These are phyloP conservation scores for Hydrochoerus hydrochaeris DNA, from an alignment of 2,113 vertebrate genomes.

Conservation along the genomic window DNA sequence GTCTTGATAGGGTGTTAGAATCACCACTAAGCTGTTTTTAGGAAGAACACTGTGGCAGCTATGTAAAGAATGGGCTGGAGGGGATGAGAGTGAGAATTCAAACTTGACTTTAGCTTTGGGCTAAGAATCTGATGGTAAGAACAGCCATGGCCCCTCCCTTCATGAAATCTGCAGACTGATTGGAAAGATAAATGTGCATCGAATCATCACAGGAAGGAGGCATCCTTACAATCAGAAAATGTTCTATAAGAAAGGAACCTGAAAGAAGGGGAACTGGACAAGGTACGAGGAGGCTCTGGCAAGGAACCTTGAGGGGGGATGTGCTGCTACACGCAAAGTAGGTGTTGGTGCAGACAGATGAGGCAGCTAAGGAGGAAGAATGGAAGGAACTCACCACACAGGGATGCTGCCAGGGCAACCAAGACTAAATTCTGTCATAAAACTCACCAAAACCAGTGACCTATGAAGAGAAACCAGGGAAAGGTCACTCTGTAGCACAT, in stretches of 20 bases:
- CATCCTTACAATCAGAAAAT: background rate
- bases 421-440: accelerated
- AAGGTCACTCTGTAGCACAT: background rate
- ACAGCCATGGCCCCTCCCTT: background rate
- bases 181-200: background rate
- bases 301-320: background rate
- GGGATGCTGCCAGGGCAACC: background rate
- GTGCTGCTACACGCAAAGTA: background rate
- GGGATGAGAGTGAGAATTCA: background rate
- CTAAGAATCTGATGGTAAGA: background rate
- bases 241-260: background rate
- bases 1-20: background rate
- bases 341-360: accelerated
- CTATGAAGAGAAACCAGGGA: background rate
- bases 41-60: background rate
- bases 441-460: background rate
- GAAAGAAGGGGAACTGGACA: background rate
- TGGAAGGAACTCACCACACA: background rate
- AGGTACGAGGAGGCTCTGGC: background rate
- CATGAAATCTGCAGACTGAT: background rate
- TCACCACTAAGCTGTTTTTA: background rate
- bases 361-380: background rate
- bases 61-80: background rate
- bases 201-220: background rate
- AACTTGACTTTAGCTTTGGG: background rate